These are phyloP conservation scores for Ptilonorhynchus violaceus DNA, from an alignment of 2,113 vertebrate species.

Conservation along the genomic window DNA sequence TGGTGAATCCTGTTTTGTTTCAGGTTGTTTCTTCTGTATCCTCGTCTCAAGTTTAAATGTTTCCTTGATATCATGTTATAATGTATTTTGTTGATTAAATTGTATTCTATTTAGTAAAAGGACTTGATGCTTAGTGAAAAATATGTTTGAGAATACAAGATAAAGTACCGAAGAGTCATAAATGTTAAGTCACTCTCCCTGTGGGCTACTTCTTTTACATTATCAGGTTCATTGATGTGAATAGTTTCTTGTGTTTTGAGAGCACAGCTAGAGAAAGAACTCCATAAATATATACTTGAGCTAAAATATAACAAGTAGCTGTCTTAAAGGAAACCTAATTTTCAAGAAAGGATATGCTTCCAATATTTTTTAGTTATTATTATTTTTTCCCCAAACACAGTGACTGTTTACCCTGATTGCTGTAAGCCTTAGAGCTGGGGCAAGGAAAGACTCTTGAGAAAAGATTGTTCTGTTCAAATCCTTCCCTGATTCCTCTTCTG, in stretches of 20 bases:
- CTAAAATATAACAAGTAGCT: not conserved
- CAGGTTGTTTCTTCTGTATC: not conserved
- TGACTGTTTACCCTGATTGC: not conserved
- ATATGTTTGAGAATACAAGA: not conserved
- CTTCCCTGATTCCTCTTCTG: not conserved
- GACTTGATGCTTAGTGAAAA: not conserved
- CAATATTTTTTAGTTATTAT: not conserved
- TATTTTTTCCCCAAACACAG: not conserved
- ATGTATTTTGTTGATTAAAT: not conserved
- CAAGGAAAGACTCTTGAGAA: not conserved
- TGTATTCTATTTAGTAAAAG: not conserved
- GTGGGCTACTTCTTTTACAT: not conserved
- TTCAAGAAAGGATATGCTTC: not conserved
- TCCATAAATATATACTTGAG: not conserved
- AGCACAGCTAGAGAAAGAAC: not conserved
- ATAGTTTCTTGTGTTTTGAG: not conserved
- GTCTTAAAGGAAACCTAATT: not conserved
- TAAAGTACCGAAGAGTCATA: not conserved
- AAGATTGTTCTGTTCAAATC: not conserved
- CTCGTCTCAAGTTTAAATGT: not conserved
- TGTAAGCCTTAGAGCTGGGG: not conserved
- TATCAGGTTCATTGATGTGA: not conserved
- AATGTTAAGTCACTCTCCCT: not conserved
- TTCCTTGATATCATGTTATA: not conserved
- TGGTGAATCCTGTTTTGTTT: constrained; percentile 38